Evolutionary conservation across 2,888 invertebrate species (phyloP).

Genomic region (Bugula neritina): DNA sequence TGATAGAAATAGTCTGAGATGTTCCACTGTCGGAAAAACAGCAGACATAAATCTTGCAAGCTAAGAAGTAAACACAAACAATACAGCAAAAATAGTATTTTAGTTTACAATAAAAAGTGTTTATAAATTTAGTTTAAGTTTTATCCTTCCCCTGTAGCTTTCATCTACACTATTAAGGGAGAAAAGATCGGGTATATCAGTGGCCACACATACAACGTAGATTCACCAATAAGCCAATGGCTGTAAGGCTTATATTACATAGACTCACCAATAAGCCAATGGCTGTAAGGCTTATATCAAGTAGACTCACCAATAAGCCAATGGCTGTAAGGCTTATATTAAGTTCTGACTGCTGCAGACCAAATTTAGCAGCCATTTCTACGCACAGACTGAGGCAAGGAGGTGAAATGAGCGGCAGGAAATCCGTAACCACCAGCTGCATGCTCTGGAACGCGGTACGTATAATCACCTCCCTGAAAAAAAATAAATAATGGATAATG

Average conservation of each 20-base stretch:
- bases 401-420: conserved; percentile 85
- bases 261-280: background rate
- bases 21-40: conserved; percentile 74
- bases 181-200: no score
- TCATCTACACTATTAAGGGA: no score
- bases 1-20: conserved; percentile 95
- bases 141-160: no score
- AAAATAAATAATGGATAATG: no score
- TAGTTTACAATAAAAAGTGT: no score
- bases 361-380: conserved; percentile 89
- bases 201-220: no score
- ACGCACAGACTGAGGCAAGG: conserved; percentile 82
- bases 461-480: conserved; percentile 69
- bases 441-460: conserved; percentile 91
- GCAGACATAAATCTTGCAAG: background rate
- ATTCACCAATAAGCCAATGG: conserved; percentile 85
- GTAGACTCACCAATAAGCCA: conserved; percentile 73
- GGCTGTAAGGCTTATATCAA: background rate
- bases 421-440: conserved; percentile 89
- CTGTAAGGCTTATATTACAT: conserved; percentile 62
- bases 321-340: conserved; percentile 96
- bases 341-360: conserved; percentile 88
- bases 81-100: no score
- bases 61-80: no score
- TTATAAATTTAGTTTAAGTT: no score